These are phyloP conservation scores for Drosophila biarmipes DNA, from an alignment of 1,140 invertebrate species.

Conservation along the genomic window DNA sequence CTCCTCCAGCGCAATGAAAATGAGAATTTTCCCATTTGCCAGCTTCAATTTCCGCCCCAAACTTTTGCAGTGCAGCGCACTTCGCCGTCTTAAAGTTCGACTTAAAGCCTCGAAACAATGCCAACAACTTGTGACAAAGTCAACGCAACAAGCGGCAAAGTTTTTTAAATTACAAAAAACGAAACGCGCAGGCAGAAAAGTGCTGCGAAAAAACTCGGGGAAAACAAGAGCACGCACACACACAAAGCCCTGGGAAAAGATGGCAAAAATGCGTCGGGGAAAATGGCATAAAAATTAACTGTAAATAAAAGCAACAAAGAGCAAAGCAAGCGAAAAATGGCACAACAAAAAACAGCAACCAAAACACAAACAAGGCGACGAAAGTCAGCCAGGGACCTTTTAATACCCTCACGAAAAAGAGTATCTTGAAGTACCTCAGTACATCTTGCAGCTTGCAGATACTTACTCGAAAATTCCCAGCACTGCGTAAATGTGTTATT, in stretches of 20 bases:
- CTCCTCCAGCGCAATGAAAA: conserved; percentile 7
- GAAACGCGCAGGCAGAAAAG: background rate
- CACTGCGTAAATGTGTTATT: background rate
- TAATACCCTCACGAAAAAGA: background rate
- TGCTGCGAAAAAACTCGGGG: background rate
- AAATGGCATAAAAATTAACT: conserved; percentile 58
- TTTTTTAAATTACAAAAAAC: conserved; percentile 27
- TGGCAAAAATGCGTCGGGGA: background rate
- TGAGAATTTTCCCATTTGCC: conserved; percentile 12
- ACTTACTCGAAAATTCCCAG: too few species aligned
- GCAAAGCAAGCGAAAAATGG: conserved; percentile 20
- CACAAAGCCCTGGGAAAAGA: conserved; percentile 9
- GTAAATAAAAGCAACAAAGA: conserved; percentile 55
- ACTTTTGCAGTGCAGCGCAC: conserved; percentile 17
- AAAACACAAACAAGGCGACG: conserved; percentile 16
- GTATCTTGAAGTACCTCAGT: background rate
- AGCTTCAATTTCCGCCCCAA: conserved; percentile 23
- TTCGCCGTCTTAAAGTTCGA: conserved; percentile 34
- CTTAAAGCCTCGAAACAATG: conserved; percentile 27
- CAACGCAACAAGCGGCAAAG: conserved; percentile 32
- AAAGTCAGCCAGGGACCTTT: background rate
- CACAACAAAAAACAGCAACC: conserved; percentile 11
- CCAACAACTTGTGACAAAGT: conserved; percentile 33
- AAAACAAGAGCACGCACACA: background rate
- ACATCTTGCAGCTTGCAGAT: background rate